Base-by-base conservation (phyloP, 2,113 vertebrate genomes). In the Syngnathoides biaculeatus region DNA sequence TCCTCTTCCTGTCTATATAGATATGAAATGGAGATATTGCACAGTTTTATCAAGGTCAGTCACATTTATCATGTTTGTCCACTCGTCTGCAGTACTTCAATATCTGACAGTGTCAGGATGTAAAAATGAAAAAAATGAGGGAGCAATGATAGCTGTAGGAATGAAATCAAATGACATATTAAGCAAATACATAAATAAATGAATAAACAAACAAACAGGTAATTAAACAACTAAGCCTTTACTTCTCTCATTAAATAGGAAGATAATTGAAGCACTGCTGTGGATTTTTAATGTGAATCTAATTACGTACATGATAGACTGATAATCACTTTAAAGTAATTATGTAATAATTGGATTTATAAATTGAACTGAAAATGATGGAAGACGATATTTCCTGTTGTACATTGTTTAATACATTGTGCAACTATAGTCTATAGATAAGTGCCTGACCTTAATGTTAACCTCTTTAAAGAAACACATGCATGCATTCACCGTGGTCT, bases 51-150 rank as follows among this genome's bases (percentile, higher is more conserved):
- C 83, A 79, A 84, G 87, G 81, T 87, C 79, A 77, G 84, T 78
- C 85, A 72, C 13, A 66, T 83, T 86, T 82, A 74, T 80, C 39
- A 81, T 81, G 69, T 79, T 85, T 88, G 89, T 91, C 82, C 88
- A 81, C 63, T 88, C 90, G 81, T 93, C 86, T 86, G 78, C 87
- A 88, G 79, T 87, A 26, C 8, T 57, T 81, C 80, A 79, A 64
- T 75, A 74, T 79, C 85, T 89, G 86, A 91, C 86, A 81, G 26
- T 43, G 40, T 43, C 60, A 62, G 8, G 39, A 62, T 26, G 39
- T 4, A 17, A 10, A 35, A 13, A 5, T 60, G 6, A 10, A 11
- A 22, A 26, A 15, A 42, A 15, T 17, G 60, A 42, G 19, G 39
- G 12, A 9, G 22, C 38, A 8, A 12, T 22, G 27, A 43, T 8